Conservation (phyloP, 2,797 vertebrate species). For the Sebastes steindachneri region DNA sequence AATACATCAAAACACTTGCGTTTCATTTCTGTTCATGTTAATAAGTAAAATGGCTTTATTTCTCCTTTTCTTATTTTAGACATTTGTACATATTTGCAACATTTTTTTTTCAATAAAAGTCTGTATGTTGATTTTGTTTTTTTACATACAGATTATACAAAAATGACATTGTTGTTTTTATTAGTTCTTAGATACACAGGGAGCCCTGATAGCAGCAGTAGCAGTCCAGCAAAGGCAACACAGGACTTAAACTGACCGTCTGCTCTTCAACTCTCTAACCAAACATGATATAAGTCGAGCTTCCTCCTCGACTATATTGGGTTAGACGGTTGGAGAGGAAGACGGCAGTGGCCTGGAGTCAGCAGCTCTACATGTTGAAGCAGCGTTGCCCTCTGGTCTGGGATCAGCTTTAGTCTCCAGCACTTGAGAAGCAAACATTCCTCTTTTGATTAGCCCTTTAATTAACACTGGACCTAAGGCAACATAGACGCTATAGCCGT, state of each 20-base stretch:
- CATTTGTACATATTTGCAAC: slow-evolving; percentile 88
- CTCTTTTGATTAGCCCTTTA: slow-evolving; percentile 37
- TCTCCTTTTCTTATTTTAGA: slow-evolving; percentile 58
- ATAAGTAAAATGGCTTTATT: slow-evolving; percentile 76
- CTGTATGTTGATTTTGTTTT: slow-evolving; percentile 72
- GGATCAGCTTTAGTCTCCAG: slow-evolving; percentile 31
- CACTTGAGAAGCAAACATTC: not conserved
- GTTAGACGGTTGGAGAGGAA: slow-evolving; percentile 31
- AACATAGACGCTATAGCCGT: not conserved
- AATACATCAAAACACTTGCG: slow-evolving; percentile 47
- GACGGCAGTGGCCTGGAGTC: slow-evolving; percentile 42
- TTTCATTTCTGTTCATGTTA: slow-evolving; percentile 59
- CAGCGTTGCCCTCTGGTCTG: slow-evolving; percentile 14
- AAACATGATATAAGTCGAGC: not conserved
- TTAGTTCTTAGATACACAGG: slow-evolving; percentile 78
- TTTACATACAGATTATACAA: slow-evolving; percentile 76
- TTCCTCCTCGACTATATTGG: not conserved
- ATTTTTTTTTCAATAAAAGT: slow-evolving; percentile 88
- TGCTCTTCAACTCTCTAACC: slow-evolving; percentile 54
- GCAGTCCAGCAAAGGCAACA: slow-evolving; percentile 88
- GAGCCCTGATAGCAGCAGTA: slow-evolving; percentile 86
- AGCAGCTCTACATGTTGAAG: slow-evolving; percentile 22
- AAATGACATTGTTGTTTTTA: slow-evolving; percentile 49
- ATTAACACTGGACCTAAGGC: slow-evolving; percentile 20
- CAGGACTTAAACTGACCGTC: slow-evolving; percentile 54